Base-by-base conservation (phyloP, 2,888 invertebrate species). In the Drymonia ruficornis region DNA sequence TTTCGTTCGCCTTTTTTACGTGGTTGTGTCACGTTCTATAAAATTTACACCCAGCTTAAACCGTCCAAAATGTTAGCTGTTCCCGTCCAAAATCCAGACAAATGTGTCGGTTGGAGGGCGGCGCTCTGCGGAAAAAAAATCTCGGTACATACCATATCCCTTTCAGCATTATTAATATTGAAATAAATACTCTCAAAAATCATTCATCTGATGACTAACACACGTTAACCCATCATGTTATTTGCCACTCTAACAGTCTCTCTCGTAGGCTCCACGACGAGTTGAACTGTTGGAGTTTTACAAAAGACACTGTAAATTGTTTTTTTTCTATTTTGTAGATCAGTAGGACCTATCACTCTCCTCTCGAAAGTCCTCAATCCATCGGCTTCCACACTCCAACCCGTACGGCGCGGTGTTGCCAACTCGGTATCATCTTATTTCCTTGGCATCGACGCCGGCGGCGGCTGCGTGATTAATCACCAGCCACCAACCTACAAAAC, bases 71-170 rank as follows among this genome's bases (percentile, higher is more conserved):
- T 89, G 93, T 93, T 92, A 93, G 94, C 94, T 93, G 93, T 89
- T 93, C 91, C 93, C 93, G 91, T 93, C 94, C 93, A 94, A 91
- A 94, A 94, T 94, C 94, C 94, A 94, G 94, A 94, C 94, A 94
- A 93, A 94, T 94, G 93, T 85, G 78, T 84, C 83, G 79, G 84
- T 67, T 69, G 73, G 77, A 84, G 86, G 83, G 80, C 74, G 83
- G 77, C 74, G 74, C 71, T 69, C 61, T 72, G 79, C 75, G 74
- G 70, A 76, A 80, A 84, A 78, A 87, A 89, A 85, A 80, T 74
- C 72, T 80, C 77, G 78, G 74, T 75, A 45, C 23, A 4, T 23
- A 4, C 23, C 23, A 23, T 2, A 80, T 75, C 81, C 79, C 69
- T 78, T 86, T 84, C 83, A 79, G 81, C 83, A 84, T 80, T 83